Evolutionary conservation across 2,797 vertebrate species (phyloP).

Genomic region (Chromobotia macracanthus): DNA sequence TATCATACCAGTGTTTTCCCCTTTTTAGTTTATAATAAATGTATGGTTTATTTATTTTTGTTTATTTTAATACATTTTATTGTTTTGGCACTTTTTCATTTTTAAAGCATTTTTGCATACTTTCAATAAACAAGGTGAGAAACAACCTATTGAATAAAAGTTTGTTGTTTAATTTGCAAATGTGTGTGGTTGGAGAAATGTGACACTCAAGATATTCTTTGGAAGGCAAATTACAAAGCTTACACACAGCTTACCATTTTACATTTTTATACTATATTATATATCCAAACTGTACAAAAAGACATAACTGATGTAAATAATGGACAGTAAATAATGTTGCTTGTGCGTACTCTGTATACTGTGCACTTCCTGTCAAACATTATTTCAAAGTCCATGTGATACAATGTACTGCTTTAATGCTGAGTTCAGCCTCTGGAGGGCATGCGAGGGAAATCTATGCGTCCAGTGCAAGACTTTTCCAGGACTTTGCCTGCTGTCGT

Average conservation of each 20-base stretch:
- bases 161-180: neutral
- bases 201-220: neutral
- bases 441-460: slow-evolving; percentile 51
- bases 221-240: neutral
- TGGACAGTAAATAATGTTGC: neutral
- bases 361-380: neutral
- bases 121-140: slow-evolving; percentile 88
- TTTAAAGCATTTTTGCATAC: slow-evolving; percentile 87
- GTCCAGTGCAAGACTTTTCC: slow-evolving; percentile 90
- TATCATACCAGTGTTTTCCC: slow-evolving; percentile 86
- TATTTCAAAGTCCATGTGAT: neutral
- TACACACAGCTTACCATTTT: neutral
- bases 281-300: neutral
- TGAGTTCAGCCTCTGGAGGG: neutral
- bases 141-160: slow-evolving; percentile 57
- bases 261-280: neutral
- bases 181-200: neutral
- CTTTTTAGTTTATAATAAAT: slow-evolving; percentile 85
- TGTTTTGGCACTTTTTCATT: slow-evolving; percentile 88
- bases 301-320: neutral
- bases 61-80: slow-evolving; percentile 87
- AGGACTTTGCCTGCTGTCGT: slow-evolving; percentile 86
- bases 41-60: slow-evolving; percentile 76
- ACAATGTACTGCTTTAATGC: neutral
- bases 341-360: neutral